Evolutionary conservation across 2,888 invertebrate species (phyloP), one percentile per base, ranked within the genome.

Genomic region (Allygus modestus): DNA sequence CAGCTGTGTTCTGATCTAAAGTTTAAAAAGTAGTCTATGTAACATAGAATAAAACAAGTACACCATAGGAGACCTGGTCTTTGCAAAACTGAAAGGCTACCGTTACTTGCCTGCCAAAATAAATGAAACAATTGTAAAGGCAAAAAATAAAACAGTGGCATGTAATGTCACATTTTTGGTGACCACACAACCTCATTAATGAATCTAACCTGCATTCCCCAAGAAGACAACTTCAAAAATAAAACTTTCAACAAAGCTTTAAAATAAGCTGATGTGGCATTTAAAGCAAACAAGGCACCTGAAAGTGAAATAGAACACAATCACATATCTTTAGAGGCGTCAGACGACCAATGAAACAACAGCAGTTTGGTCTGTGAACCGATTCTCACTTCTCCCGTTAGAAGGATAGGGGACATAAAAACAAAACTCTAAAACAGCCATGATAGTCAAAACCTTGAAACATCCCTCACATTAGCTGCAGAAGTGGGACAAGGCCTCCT

Each of bases 211-310:
- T 69, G 69, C 33, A 31, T 31, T 31, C 31, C 31, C 1, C 17
- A 69, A n/a, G n/a, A n/a, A n/a, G n/a, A n/a, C 33, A 28, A 69
- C 15, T 69, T 69, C n/a, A 69, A 69, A 69, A 69, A 69, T 69
- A 69, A n/a, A 31, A 28, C 23, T 5, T 69, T 69, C 23, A 69
- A 69, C 31, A 28, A 69, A 31, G 69, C 69, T 15, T 33, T 69
- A 31, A 17, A 33, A 31, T 28, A 69, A 17, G 69, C n/a, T n/a
- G n/a, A n/a, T n/a, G n/a, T 15, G 17, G 61, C 26, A 9, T 23
- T 61, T 61, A 23, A 23, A 61, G 61, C 26, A 9, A 46, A 46
- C 9, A 46, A 46, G 46, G 46, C 17, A 46, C 17, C 1, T 46
- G 9, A 46, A 46, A 46, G 12, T 46, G 17, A 15, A 46, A 46